Evolutionary conservation across 2,888 invertebrate genomes (phyloP).

Genomic region (Amiota minor): DNA sequence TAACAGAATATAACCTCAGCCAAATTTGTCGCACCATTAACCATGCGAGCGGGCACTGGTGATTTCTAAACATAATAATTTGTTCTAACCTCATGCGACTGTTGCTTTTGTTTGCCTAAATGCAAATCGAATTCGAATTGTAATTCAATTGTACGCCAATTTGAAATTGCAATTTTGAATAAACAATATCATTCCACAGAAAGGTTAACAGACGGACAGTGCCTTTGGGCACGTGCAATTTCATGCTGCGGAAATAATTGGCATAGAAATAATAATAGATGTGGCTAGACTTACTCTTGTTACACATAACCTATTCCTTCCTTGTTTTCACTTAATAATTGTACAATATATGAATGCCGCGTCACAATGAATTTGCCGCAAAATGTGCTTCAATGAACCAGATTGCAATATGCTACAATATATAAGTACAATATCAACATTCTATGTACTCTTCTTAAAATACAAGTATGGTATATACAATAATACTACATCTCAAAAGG

Average conservation of each 20-base stretch:
- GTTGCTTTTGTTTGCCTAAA: conserved; percentile 43
- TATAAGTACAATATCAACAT: no score
- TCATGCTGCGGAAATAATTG: conserved; percentile 60
- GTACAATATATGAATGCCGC: no score
- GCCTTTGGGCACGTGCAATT: conserved; percentile 44
- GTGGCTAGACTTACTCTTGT: no score
- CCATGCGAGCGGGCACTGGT: not conserved
- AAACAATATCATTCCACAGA: no score
- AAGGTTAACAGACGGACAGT: no score
- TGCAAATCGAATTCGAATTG: conserved; percentile 58
- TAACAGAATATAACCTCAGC: not conserved
- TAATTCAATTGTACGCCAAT: conserved; percentile 55
- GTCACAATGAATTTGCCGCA: not conserved
- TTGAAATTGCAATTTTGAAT: conserved; percentile 54
- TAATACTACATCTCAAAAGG: not conserved
- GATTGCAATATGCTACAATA: conserved; percentile 18
- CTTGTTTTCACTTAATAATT: no score
- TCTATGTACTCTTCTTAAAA: not conserved
- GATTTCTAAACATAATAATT: conserved; percentile 16
- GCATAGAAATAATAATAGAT: not conserved
- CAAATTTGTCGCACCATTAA: conserved; percentile 14
- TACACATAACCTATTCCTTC: no score
- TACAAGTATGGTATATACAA: not conserved
- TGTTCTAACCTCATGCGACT: not conserved
- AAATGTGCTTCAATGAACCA: conserved; percentile 47